A percentile compares a stretch with the other conserved stretches of the same genome.
Conservation (phyloP, 2,888 invertebrate species). For the Iphiclides podalirius region DNA sequence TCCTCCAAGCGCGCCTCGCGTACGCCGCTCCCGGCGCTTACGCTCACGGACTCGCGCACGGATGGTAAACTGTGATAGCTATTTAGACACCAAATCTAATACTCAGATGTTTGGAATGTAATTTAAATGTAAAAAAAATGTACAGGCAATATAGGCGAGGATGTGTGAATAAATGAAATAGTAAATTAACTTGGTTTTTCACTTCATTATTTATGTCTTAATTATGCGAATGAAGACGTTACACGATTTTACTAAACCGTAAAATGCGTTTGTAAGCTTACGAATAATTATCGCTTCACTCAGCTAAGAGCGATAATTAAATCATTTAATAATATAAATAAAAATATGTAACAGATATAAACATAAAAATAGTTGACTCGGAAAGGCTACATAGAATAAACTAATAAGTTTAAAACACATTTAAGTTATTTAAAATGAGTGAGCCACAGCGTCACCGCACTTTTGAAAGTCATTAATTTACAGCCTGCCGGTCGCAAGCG, state of each 20-base stretch:
- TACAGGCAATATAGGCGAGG: constrained; percentile 68
- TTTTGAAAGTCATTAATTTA: constrained; percentile 30
- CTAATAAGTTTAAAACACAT: no score
- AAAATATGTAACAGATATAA: no score
- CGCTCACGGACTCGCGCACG: constrained; percentile 44
- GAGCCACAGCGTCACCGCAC: not conserved
- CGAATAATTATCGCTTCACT: not conserved
- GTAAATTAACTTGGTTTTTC: constrained; percentile 33
- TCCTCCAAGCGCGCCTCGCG: constrained; percentile 49
- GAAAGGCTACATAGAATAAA: no score
- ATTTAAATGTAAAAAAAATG: constrained; percentile 59
- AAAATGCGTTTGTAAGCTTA: not conserved
- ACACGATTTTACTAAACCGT: not conserved
- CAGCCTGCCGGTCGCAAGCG: constrained; percentile 30
- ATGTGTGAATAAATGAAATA: constrained; percentile 74
- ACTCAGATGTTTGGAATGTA: constrained; percentile 69
- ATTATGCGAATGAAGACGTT: constrained; percentile 17
- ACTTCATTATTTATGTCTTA: constrained; percentile 4
- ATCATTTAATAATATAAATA: not conserved
- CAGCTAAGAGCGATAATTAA: not conserved
- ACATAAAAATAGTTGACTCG: no score
- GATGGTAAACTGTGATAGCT: constrained; percentile 74
- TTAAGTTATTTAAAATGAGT: no score
- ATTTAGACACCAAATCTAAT: constrained; percentile 62
- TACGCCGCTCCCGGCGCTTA: constrained; percentile 34